phyloP scores from a whole-genome alignment of 2,888 invertebrate species.

The Rugalucina vietnamica region DNA sequence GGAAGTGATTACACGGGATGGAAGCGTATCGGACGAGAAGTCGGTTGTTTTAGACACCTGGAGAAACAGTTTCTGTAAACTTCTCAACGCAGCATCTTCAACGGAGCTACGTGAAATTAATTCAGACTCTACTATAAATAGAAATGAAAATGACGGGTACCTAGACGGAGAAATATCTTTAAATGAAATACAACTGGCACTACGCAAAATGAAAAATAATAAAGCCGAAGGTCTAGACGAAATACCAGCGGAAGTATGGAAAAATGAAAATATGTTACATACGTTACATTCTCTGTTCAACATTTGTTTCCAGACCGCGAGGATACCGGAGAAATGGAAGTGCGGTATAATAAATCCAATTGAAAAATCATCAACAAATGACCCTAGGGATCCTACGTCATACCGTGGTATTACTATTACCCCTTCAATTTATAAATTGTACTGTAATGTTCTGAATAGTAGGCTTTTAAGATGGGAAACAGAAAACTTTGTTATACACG shows the following conservation, averaged over 20 bases:
- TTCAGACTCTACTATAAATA: not conserved
- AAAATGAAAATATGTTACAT: not conserved
- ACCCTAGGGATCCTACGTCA: not conserved
- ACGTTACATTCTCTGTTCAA: not conserved
- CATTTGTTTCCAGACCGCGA: not conserved
- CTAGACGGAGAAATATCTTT: not conserved
- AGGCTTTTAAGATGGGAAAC: not conserved
- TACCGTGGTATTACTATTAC: conserved; percentile 1
- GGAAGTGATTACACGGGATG: not conserved
- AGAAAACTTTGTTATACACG: not conserved
- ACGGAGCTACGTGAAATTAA: not conserved
- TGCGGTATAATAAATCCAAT: not conserved
- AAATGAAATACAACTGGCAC: not conserved
- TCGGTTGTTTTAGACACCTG: not conserved
- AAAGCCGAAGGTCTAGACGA: not conserved
- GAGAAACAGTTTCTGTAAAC: not conserved
- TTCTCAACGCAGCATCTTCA: not conserved
- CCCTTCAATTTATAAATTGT: not conserved
- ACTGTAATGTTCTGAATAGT: not conserved
- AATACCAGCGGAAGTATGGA: not conserved
- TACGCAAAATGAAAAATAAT: not conserved
- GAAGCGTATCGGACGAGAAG: not conserved
- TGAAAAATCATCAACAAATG: not conserved
- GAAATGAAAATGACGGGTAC: not conserved
- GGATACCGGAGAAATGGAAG: not conserved